phyloP scores from a whole-genome alignment of 2,888 invertebrate genomes.

The Priocnemis perturbator region DNA sequence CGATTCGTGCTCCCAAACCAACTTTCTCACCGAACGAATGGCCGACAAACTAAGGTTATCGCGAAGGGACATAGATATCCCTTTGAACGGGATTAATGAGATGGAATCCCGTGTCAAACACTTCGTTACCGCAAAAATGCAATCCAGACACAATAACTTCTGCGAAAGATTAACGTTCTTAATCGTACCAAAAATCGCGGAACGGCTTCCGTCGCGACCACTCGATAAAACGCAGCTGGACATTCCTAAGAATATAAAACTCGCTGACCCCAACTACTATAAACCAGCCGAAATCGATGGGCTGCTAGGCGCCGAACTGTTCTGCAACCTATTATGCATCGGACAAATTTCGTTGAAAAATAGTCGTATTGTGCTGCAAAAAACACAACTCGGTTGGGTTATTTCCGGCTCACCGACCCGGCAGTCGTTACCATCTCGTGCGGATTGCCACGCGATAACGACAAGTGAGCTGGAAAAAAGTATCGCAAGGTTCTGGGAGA shows the following conservation, averaged over 20 bases:
- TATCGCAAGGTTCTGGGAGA: not conserved
- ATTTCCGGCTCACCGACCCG: not conserved
- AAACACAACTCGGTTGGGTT: not conserved
- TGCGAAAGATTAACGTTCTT: not conserved
- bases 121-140: not conserved
- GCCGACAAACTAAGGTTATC: not conserved
- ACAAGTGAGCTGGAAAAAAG: not conserved
- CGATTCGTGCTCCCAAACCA: not conserved
- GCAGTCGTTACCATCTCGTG: not conserved
- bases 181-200: not conserved
- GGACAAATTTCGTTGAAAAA: not conserved
- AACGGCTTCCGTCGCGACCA: not conserved
- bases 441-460: not conserved
- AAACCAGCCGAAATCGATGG: too few species aligned
- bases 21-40: not conserved
- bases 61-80: not conserved
- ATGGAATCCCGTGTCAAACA: too few species aligned
- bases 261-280: not conserved
- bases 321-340: not conserved
- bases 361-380: not conserved
- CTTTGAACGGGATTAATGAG: not conserved
- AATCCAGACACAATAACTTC: not conserved
- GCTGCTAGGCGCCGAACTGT: not conserved
- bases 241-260: not conserved
- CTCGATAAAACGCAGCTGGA: not conserved